phyloP scores from a whole-genome alignment of 1,140 invertebrate genomes.

The Mactra quadrangularis region DNA sequence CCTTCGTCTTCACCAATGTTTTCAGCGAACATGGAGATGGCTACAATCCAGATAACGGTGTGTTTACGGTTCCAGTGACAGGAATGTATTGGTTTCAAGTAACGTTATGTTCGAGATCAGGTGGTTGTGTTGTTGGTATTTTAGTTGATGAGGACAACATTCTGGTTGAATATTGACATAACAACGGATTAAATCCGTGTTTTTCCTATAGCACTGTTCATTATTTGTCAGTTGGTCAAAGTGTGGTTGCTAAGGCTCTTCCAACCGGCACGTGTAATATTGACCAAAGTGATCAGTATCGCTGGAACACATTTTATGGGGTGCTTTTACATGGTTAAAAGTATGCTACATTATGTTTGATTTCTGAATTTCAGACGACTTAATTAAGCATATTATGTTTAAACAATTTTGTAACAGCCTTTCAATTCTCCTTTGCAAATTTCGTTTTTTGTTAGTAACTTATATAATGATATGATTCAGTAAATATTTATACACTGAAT shows the following conservation, averaged over 20 bases:
- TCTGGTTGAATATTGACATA: neutral
- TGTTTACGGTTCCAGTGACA: neutral
- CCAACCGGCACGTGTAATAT: neutral
- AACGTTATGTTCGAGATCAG: neutral
- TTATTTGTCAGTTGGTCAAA: neutral
- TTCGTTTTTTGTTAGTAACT: too few species aligned
- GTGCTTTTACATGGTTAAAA: neutral
- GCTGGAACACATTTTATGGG: slow-evolving; percentile 9
- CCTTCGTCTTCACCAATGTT: slow-evolving; percentile 1
- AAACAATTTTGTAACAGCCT: too few species aligned
- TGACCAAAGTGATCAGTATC: neutral
- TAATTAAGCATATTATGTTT: too few species aligned
- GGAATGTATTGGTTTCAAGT: slow-evolving; percentile 1
- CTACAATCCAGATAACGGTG: neutral
- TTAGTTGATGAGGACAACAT: neutral
- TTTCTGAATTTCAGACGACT: too few species aligned
- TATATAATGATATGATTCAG: too few species aligned
- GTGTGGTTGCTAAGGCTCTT: neutral
- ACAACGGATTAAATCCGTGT: neutral
- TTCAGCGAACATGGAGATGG: neutral
- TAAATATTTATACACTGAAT: too few species aligned
- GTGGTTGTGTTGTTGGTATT: neutral
- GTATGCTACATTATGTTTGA: too few species aligned
- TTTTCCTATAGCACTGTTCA: neutral
- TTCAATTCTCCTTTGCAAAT: too few species aligned